phyloP scores from a whole-genome alignment of 2,113 vertebrate species.

The Uropsilus gracilis region DNA sequence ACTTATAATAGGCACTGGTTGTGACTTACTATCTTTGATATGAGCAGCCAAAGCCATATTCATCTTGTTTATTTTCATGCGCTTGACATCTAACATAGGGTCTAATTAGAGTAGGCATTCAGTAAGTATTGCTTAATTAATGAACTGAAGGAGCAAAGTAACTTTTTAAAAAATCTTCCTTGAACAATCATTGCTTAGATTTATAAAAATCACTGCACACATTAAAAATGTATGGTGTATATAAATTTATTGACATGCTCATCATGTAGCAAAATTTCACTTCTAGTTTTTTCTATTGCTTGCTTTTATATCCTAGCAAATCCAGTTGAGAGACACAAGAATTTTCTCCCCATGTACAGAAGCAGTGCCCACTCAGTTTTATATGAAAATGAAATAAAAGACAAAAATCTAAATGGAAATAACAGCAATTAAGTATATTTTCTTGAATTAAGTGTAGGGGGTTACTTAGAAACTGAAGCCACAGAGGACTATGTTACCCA shows the following conservation, averaged over 20 bases:
- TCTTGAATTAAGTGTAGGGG: not conserved
- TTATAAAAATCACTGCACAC: not conserved
- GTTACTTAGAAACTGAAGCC: not conserved
- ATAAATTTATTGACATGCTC: not conserved
- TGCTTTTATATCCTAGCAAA: not conserved
- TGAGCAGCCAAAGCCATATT: not conserved
- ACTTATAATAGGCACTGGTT: not conserved
- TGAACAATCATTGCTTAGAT: not conserved
- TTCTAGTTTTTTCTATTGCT: not conserved
- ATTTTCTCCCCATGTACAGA: not conserved
- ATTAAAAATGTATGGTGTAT: not conserved
- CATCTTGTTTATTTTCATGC: not conserved
- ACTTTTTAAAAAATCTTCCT: not conserved
- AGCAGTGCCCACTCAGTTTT: not conserved
- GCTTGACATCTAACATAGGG: not conserved
- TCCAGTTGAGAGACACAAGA: not conserved
- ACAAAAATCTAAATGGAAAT: not conserved
- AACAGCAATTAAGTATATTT: not conserved
- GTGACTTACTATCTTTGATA: not conserved
- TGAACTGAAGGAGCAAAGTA: not conserved
- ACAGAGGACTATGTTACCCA: not conserved
- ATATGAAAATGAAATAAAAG: constrained; percentile 36
- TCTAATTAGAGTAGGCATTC: not conserved
- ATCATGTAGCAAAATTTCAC: not conserved
- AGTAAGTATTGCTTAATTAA: not conserved